These are phyloP conservation scores for Platycnemis pennipes DNA, from an alignment of 2,888 invertebrate species.

Conservation along the genomic window DNA sequence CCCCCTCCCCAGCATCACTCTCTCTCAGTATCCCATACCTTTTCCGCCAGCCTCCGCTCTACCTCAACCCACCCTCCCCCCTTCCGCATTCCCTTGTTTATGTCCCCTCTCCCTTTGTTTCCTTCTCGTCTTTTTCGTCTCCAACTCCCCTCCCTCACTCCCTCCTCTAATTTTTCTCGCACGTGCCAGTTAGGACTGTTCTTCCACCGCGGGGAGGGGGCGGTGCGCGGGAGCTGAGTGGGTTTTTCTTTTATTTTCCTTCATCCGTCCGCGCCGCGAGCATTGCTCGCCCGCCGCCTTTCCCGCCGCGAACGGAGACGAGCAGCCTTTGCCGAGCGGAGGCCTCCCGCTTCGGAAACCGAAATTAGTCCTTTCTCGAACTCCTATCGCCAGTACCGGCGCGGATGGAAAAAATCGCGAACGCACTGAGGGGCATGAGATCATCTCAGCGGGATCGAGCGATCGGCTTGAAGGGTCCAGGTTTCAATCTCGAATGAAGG, in stretches of 20 bases:
- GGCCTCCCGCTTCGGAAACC: neutral
- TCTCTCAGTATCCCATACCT: neutral
- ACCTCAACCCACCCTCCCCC: neutral
- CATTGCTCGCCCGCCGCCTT: too few relatives aligned
- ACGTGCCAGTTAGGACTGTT: conserved; percentile 28
- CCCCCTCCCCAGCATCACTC: neutral
- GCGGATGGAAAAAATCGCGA: neutral
- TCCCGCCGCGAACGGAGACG: too few relatives aligned
- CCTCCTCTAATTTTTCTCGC: neutral
- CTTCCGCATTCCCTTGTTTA: neutral
- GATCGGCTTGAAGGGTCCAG: too few relatives aligned
- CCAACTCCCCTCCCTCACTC: neutral
- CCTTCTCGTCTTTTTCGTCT: neutral
- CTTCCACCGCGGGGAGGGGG: neutral
- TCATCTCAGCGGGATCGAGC: too few relatives aligned
- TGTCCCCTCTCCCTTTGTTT: neutral
- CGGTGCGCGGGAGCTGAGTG: too few relatives aligned
- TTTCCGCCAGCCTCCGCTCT: neutral
- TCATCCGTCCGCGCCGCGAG: too few relatives aligned
- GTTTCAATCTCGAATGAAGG: too few relatives aligned
- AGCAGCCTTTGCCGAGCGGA: neutral
- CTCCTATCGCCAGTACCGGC: neutral
- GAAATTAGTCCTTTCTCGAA: neutral
- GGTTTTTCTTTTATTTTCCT: neutral
- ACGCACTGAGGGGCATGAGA: too few relatives aligned